Conservation (phyloP, 2,113 vertebrate species). For the Phylloscopus whistleri region DNA sequence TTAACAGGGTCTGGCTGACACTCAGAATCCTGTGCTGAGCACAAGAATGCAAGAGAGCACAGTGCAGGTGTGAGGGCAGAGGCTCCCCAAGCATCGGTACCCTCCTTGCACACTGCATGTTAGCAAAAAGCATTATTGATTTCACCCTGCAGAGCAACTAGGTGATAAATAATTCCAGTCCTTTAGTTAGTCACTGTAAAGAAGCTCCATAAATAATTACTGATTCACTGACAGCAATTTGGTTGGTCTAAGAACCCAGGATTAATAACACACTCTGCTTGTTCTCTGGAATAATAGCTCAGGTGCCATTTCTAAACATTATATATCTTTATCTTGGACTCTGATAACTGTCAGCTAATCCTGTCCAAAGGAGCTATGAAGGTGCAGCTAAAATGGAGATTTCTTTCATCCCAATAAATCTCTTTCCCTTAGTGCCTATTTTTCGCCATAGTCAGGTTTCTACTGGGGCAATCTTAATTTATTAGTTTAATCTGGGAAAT, state of each 20-base stretch:
- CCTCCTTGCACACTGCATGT: fast-evolving
- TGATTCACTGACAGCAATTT: slow-evolving; percentile 26
- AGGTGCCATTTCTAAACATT: background rate
- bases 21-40: background rate
- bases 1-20: background rate
- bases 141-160: background rate
- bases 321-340: slow-evolving; percentile 20
- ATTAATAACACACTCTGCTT: background rate
- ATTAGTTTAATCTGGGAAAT: slow-evolving; percentile 29
- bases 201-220: slow-evolving; percentile 40
- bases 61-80: fast-evolving
- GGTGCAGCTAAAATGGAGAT: background rate
- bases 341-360: background rate
- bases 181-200: background rate
- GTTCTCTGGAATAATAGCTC: background rate
- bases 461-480: slow-evolving; percentile 6
- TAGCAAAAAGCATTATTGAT: background rate
- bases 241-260: background rate
- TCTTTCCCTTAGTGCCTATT: background rate
- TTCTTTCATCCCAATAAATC: background rate
- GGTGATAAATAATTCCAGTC: background rate
- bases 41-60: fast-evolving
- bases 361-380: background rate
- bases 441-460: background rate
- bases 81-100: background rate